A percentile compares a stretch with the other conserved stretches of the same genome.
Evolutionary conservation across 2,113 vertebrate species (phyloP).

Genomic region (Sinocyclocheilus rhinocerous): DNA sequence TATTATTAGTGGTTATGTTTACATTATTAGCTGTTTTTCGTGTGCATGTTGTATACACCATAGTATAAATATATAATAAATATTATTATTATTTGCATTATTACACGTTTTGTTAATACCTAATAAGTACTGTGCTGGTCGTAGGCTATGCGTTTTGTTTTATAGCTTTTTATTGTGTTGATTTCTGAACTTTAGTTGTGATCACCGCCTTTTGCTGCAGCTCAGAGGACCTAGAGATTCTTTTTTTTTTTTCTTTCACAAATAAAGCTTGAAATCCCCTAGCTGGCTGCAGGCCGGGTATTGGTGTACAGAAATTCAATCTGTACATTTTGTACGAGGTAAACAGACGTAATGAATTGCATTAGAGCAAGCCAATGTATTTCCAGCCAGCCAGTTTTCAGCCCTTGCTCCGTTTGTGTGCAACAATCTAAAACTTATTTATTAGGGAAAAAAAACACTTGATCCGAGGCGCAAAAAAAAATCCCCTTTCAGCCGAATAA

Average conservation of each 20-base stretch:
- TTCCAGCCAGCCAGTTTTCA: constrained; percentile 84
- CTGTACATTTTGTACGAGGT: constrained; percentile 87
- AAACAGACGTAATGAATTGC: constrained; percentile 91
- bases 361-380: constrained; percentile 86
- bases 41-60: neutral
- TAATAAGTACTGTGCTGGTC: neutral
- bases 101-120: neutral
- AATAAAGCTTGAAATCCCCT: constrained; percentile 61
- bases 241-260: constrained; percentile 31
- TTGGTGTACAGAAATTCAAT: constrained; percentile 85
- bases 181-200: constrained; percentile 11
- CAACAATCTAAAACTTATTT: constrained; percentile 90
- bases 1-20: neutral
- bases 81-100: neutral
- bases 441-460: constrained; percentile 83
- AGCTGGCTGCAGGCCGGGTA: constrained; percentile 78
- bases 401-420: constrained; percentile 81
- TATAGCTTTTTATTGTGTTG: neutral
- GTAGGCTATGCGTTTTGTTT: neutral
- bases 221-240: neutral
- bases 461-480: constrained; percentile 82
- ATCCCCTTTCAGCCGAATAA: constrained; percentile 81
- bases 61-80: neutral
- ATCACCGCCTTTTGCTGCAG: constrained; percentile 6
- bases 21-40: neutral